Evolutionary conservation across 2,888 invertebrate species (phyloP).

Genomic region (Volucella inflata): DNA sequence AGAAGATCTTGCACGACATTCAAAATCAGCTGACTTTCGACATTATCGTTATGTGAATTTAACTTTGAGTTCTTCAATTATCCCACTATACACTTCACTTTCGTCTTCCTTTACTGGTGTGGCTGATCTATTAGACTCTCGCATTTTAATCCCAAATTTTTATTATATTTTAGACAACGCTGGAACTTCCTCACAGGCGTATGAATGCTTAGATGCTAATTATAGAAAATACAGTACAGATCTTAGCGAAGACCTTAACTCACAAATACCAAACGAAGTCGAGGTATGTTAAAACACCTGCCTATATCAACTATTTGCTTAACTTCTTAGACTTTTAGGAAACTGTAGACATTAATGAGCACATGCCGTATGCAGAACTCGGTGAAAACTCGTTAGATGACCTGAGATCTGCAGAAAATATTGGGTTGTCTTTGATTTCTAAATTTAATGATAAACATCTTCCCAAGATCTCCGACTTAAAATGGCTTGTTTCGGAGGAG

Average conservation of each 20-base stretch:
- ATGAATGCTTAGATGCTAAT: conserved; percentile 18
- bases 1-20: too few relatives aligned
- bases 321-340: conserved; percentile 26
- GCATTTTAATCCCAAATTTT: too few relatives aligned
- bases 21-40: too few relatives aligned
- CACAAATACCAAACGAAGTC: background rate
- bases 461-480: conserved; percentile 90
- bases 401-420: conserved; percentile 89
- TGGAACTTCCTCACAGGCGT: conserved; percentile 57
- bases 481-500: conserved; percentile 91
- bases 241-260: background rate
- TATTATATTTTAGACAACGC: conserved; percentile 17
- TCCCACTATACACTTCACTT: too few relatives aligned
- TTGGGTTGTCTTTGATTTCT: conserved; percentile 90
- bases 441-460: conserved; percentile 90
- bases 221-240: background rate
- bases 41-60: too few relatives aligned
- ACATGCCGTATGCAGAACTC: conserved; percentile 80
- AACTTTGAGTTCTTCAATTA: too few relatives aligned
- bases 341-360: conserved; percentile 71
- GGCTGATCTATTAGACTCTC: too few relatives aligned
- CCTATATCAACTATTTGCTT: background rate
- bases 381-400: conserved; percentile 81
- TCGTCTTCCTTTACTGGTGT: too few relatives aligned
- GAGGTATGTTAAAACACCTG: conserved; percentile 28